These are phyloP conservation scores for Calephelis nemesis DNA, from an alignment of 1,140 invertebrate genomes.

Conservation along the genomic window DNA sequence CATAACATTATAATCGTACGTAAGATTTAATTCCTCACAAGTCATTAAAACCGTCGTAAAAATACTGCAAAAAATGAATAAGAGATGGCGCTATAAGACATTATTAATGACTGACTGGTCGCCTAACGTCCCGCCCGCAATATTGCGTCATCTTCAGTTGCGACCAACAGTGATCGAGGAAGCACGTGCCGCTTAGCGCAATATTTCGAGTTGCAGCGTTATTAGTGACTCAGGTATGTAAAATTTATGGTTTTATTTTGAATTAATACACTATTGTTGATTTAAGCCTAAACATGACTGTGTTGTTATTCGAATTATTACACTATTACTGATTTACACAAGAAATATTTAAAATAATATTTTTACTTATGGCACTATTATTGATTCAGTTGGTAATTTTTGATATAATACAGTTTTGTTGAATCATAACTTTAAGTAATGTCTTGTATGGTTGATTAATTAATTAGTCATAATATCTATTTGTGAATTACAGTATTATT, in stretches of 20 bases:
- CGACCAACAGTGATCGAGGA: not conserved
- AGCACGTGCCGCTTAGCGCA: not conserved
- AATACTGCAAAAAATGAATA: constrained; percentile 24
- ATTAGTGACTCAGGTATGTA: constrained; percentile 1
- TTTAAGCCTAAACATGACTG: not conserved
- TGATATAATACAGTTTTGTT: too few species aligned
- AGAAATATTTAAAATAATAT: too few species aligned
- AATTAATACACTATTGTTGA: constrained; percentile 11
- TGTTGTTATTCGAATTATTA: too few species aligned
- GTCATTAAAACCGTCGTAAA: constrained; percentile 19
- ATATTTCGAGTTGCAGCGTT: constrained; percentile 4
- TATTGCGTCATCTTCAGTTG: constrained; percentile 8
- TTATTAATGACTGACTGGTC: not conserved
- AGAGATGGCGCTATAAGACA: constrained; percentile 18
- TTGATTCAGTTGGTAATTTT: too few species aligned
- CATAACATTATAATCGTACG: constrained; percentile 17
- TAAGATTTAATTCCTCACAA: constrained; percentile 22
- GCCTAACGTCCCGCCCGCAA: not conserved
- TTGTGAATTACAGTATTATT: too few species aligned
- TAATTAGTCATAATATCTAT: too few species aligned
- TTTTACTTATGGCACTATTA: too few species aligned
- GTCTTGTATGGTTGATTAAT: too few species aligned
- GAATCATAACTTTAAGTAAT: too few species aligned
- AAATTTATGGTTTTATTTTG: constrained; percentile 10
- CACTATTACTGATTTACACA: too few species aligned